Evolutionary conservation across 2,113 vertebrate genomes (phyloP), one percentile per base, ranked within the genome.

Genomic region (Silurus asotus): DNA sequence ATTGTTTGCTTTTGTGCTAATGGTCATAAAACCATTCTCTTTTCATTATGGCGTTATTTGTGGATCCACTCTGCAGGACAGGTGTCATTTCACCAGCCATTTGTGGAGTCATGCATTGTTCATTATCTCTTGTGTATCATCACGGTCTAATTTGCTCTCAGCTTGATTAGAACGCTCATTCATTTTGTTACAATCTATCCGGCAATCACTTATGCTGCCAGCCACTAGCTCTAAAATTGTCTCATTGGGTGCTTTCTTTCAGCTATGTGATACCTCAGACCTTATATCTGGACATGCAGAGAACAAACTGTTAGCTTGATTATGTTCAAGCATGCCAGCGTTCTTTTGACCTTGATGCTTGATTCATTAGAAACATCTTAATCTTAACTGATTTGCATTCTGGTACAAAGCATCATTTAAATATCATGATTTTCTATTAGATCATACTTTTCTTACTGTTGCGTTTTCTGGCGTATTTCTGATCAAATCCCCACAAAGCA

Each of bases 91-190:
- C 62, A 75, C 58, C 51, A 58, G 81, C 37, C n/a, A 19, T 20
- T 87, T 78, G 75, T 49, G 51, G 49, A 85, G 82, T 82, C 85
- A 75, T 84, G 77, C 78, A 55, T 89, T 67, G 20, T 48, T 87
- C 77, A 86, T 88, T 89, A 86, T 89, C 87, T 91, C 87, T 80
- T 25, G 37, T 69, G 85, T 69, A 85, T 87, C 86, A 78, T 87
- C 61, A 70, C 55, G 80, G 81, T 84, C 75, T 85, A 81, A 85
- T 89, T 89, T 72, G 25, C 84, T 81, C 84, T 88, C 58, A 75
- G 80, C 83, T 87, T 87, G 90, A 91, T 89, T 88, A 84, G 69
- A 76, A 61, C 10, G 45, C 77, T 87, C 77, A 81, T 89, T 88
- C 85, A 84, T 77, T 87, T 70, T 70, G 61, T 69, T 74, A 76